Base-by-base conservation (phyloP, 53 echinoderm and acorn worm genomes). In the Glandiceps talaboti region DNA sequence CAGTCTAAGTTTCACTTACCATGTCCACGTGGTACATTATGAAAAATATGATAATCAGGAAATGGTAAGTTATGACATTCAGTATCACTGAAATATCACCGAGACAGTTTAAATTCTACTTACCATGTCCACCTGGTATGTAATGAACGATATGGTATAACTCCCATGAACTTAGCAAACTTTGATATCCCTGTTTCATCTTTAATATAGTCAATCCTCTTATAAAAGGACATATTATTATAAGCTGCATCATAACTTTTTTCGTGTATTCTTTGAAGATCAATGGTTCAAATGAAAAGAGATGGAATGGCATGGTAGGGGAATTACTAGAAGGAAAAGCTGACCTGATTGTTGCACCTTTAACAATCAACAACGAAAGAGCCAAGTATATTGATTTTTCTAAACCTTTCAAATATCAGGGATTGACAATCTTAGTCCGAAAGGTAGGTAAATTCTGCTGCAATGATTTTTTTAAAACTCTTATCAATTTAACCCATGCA, bases 341-440 rank as follows among this genome's bases (percentile, higher is more conserved):
- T 1, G 89, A 89, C 29, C 82, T 89, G 76, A 85, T 85, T 31
- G 82, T 89, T 76, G 89, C 85, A n/a, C 89, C 89, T 0, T 75
- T 89, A 64, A 82, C 89, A 30, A 89, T 89, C 28, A 89, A 85
- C 32, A 82, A 89, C 27, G 89, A 85, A 74, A 64, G 89, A 28
- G 80, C 82, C 1, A 75, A 79, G 20, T 80, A 79, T 27, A 83
- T 89, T 33, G 89, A 85, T 78, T 89, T 89, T 80, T 85, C 89
- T 25, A 89, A 89, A 74, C 89, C 89, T 30, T 89, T 82, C 89
- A 89, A 89, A 74, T 89, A 89, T 32, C 89, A 89, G 74, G 89
- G 89, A 27, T 32, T 89, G 75, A 82, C 89, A 14, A 89, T 89
- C 76, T 75, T 89, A 27, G 85, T 89, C 77, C 85, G 85, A 85